Evolutionary conservation across 2,888 invertebrate genomes (phyloP), one percentile per base, ranked within the genome.

Genomic region (Crepidodera aurea): DNA sequence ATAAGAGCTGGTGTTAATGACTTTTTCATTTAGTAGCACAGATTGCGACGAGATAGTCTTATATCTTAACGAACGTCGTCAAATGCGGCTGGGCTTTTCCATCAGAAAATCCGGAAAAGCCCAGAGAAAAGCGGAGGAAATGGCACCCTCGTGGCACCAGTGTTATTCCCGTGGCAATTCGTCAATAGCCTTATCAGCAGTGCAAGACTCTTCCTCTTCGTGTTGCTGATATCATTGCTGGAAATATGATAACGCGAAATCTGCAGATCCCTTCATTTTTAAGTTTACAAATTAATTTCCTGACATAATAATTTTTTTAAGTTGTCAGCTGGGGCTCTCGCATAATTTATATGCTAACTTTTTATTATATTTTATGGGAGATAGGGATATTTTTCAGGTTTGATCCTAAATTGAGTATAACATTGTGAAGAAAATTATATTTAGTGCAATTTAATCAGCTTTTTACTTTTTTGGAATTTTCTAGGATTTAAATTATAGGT

Each of bases 21-120:
- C 72, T 77, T 78, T 78, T 77, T 77, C 77, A 78, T 77, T 78
- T 75, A 76, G 75, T 70, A 69, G 68, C 72, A 66, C 73, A 73
- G 73, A 75, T 77, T 77, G 74, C 70, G 73, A 73, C 70, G 71
- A 74, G 73, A 76, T 74, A 73, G 71, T 32, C 73, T 57, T 55
- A 70, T 70, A 71, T 72, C 70, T 70, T 71, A 67, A 69, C 68
- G 69, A 68, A 62, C 70, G 70, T 69, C 69, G 65, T 71, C 72
- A 71, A 72, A 39, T 40, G 54, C 69, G 68, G 68, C 66, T 48
- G 68, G n/a, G 65, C 67, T 72, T 71, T 71, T 69, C 70, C 71
- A 71, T 69, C 67, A 65, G 59, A 51, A 53, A 51, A 50, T 58
- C 50, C 44, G 60, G 60, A 51, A 53, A 34, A 53, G 51, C 25